Base-by-base conservation (phyloP, 2,113 vertebrate genomes). In the Toxotes chatareus region DNA sequence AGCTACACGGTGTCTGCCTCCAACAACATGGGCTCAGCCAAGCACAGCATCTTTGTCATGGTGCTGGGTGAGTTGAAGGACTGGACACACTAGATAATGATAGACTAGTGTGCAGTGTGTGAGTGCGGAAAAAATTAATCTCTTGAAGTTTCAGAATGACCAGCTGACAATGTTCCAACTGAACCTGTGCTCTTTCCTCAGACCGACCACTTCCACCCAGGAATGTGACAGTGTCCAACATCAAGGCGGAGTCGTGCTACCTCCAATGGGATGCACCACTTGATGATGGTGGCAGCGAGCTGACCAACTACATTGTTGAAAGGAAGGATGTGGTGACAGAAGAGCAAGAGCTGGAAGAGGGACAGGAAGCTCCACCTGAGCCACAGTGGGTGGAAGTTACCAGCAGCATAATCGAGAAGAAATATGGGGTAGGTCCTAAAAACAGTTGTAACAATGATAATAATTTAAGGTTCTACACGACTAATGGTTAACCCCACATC, bases 251-350 rank as follows among this genome's bases (percentile, higher is more conserved):
- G 86, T 98, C 96, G 55, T 99, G 98, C 90, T 96, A 94, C 71
- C 94, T 99, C 67, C 95, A 94, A 0, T 99, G 98, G 97, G 97
- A 99, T 47, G 91, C 95, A 0, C 98, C 98, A 38, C 88, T 96
- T 65, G 97, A 99, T 89, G 95, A 97, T 60, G 98, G 98, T 46
- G 98, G 98, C 92, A 99, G 97, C 92, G 97, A 98, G 88, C 96
- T 99, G 82, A 97, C 97, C 13, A 99, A 99, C 91, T 99, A 99
- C 80, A 94, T 99, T 73, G 92, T 99, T 84, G 98, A 99, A 88
- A 98, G 95, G 90, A 97, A 95, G 59, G 95, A 98, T 4, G 70
- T 92, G 36, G 12, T 70, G 31, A 80, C 76, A 63, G 92, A 89
- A 10, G 79, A 86, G 32, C 84, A 79, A 3, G 94, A 93, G 73